A percentile compares a stretch with the other conserved stretches of the same genome.
These are phyloP conservation scores for Micropterix aruncella DNA, from an alignment of 2,888 invertebrate species.

Conservation along the genomic window DNA sequence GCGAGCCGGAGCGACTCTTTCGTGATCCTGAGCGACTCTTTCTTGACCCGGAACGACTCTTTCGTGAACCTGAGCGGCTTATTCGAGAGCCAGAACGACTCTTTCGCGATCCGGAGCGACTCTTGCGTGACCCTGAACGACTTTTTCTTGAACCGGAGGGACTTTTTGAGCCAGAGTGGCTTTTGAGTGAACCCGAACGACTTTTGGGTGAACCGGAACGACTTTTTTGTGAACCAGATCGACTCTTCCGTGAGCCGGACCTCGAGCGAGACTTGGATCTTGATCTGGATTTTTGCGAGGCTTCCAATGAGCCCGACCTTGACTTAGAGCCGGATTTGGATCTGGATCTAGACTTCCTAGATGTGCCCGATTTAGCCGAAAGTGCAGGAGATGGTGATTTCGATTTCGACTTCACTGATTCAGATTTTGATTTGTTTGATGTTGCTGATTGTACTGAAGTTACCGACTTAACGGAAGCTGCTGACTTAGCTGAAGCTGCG, in stretches of 20 bases:
- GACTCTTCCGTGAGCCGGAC: constrained; percentile 9
- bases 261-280: constrained; percentile 13
- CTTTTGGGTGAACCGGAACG: constrained; percentile 12
- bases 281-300: constrained; percentile 7
- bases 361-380: no score
- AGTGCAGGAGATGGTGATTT: no score
- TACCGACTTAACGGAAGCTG: no score
- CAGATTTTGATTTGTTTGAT: not conserved
- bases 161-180: constrained; percentile 14
- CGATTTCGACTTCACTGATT: no score
- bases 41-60: constrained; percentile 14
- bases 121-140: constrained; percentile 12
- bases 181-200: constrained; percentile 12
- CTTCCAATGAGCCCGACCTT: constrained; percentile 12
- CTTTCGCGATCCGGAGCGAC: constrained; percentile 12
- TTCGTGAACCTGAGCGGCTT: constrained; percentile 13
- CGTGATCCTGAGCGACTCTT: constrained; percentile 13
- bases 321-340: constrained; percentile 16
- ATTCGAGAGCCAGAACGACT: constrained; percentile 13
- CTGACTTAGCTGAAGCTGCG: no score
- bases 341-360: constrained; percentile 15
- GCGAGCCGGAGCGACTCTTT: constrained; percentile 10
- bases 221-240: constrained; percentile 8
- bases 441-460: not conserved
- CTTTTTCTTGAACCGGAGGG: constrained; percentile 14